Conservation (phyloP, 2,113 vertebrate species). For the Theristicus caerulescens region DNA sequence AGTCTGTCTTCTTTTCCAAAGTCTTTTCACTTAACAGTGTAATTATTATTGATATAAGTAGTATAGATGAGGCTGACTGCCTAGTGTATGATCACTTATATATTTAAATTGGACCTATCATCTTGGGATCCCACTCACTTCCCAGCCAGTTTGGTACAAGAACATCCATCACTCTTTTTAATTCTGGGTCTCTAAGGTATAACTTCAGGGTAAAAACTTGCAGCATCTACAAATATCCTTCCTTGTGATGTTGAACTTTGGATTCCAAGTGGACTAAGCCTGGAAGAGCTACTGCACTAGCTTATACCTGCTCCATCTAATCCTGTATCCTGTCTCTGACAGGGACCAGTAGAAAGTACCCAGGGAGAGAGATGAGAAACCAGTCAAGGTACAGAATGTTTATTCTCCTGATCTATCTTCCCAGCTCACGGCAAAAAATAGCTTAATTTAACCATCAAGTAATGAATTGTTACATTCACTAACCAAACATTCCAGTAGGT, state of each 20-base stretch:
- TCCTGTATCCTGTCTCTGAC: not conserved
- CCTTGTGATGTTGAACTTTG: not conserved
- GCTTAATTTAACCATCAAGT: conserved; percentile 9
- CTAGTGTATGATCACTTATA: not conserved
- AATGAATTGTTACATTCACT: not conserved
- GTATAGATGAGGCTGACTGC: not conserved
- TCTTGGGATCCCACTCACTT: conserved; percentile 24
- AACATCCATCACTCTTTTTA: not conserved
- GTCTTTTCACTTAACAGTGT: not conserved
- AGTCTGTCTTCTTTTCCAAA: conserved; percentile 11
- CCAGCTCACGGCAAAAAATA: not conserved
- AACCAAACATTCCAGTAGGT: not conserved
- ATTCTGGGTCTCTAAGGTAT: not conserved
- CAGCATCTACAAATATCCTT: not conserved
- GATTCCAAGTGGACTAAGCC: not conserved
- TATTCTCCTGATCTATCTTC: not conserved
- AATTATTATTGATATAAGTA: conserved; percentile 25
- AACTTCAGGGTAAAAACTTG: not conserved
- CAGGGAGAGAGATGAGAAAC: not conserved
- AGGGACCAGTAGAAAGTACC: not conserved
- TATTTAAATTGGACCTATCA: conserved; percentile 8
- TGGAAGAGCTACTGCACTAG: not conserved
- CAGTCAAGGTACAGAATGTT: not conserved
- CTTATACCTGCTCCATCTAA: not conserved
- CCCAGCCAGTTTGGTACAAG: not conserved